Percentiles rank a stretch among this genome's conserved stretches.
Evolutionary conservation across 2,113 vertebrate genomes (phyloP).

Genomic region (Mustelus asterias): DNA sequence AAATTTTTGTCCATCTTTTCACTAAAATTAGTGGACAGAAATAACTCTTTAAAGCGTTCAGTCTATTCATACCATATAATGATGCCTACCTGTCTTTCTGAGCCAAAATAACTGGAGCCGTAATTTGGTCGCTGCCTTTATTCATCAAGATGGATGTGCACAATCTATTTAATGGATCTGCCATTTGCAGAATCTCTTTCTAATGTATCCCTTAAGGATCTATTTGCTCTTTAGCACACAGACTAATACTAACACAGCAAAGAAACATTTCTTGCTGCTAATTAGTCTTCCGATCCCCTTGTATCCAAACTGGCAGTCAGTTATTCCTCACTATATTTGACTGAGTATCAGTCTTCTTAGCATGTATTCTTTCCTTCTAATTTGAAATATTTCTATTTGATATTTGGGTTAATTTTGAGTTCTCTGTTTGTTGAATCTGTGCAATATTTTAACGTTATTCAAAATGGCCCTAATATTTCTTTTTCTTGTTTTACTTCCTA

Average conservation of each 20-base stretch:
- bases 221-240: neutral
- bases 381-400: neutral
- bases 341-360: neutral
- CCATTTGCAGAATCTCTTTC: neutral
- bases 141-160: neutral
- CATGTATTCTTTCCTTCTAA: neutral
- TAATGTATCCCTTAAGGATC: neutral
- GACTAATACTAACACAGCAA: neutral
- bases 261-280: neutral
- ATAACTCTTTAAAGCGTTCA: neutral
- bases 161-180: neutral
- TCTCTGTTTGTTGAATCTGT: neutral
- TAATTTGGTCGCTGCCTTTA: neutral
- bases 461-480: neutral
- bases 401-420: neutral
- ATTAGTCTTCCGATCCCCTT: neutral
- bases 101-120: neutral
- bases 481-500: neutral
- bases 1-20: neutral
- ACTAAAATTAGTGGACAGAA: neutral
- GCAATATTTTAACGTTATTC: neutral
- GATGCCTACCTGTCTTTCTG: neutral
- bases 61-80: neutral
- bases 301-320: neutral
- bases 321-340: neutral